These are phyloP conservation scores for Nudaria mundana DNA, from an alignment of 2,888 invertebrate species.

Conservation along the genomic window DNA sequence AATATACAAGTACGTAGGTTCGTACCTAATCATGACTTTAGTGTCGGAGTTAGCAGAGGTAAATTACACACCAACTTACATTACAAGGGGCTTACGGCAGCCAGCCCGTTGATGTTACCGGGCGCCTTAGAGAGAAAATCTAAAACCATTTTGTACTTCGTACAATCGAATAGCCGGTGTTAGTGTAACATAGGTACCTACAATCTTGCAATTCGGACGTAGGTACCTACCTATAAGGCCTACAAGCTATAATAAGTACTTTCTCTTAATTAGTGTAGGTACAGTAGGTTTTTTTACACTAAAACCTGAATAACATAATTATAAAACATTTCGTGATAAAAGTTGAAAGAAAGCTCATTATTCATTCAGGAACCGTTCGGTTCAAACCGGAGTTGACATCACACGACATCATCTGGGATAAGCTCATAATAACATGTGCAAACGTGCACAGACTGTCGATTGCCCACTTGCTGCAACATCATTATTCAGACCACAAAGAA, in stretches of 20 bases:
- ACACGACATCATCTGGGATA: constrained; percentile 24
- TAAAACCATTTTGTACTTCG: no score
- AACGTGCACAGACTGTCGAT: constrained; percentile 36
- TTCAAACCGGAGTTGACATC: constrained; percentile 18
- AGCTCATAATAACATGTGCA: constrained; percentile 30
- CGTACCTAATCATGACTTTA: no score
- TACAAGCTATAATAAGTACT: no score
- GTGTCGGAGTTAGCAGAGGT: no score
- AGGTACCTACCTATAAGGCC: background rate
- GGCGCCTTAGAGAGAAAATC: no score
- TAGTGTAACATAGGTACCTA: no score
- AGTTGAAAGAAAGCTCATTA: constrained; percentile 27
- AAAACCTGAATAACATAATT: constrained; percentile 6
- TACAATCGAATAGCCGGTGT: no score
- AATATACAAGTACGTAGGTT: no score
- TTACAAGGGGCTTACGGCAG: no score
- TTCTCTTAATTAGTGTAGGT: background rate
- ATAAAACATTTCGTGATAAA: background rate
- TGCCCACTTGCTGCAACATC: constrained; percentile 35
- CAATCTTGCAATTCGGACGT: no score
- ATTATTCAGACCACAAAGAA: constrained; percentile 32
- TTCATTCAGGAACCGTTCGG: constrained; percentile 24
- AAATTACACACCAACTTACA: no score
- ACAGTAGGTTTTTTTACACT: background rate
- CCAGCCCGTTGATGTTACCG: no score